phyloP scores from a whole-genome alignment of 2,888 invertebrate species.

The Exephanes ischioxanthus region DNA sequence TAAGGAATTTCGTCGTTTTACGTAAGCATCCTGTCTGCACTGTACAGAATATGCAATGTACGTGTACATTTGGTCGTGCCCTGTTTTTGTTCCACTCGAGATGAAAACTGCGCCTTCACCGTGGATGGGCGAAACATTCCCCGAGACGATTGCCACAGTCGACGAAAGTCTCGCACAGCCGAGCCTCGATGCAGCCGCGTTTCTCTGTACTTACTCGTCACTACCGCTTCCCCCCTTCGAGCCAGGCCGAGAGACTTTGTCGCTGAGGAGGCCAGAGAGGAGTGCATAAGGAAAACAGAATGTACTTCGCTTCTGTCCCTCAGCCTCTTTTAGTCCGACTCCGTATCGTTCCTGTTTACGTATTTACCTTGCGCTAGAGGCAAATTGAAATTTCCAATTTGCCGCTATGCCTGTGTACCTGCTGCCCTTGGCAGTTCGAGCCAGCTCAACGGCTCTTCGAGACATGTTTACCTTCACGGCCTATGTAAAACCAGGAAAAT shows the following conservation, averaged over 20 bases:
- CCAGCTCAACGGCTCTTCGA: not conserved
- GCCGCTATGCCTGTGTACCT: not conserved
- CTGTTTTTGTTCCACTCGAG: slow-evolving; percentile 51
- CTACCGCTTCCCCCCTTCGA: not conserved
- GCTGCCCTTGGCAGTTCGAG: slow-evolving; percentile 12
- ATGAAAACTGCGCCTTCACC: slow-evolving; percentile 45
- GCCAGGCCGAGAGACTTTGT: slow-evolving; percentile 41
- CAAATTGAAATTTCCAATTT: slow-evolving; percentile 38
- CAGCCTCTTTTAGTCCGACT: slow-evolving; percentile 2
- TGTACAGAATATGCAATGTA: slow-evolving; percentile 16
- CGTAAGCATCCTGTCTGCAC: not conserved
- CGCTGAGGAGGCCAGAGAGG: slow-evolving; percentile 11
- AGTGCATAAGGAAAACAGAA: slow-evolving; percentile 44
- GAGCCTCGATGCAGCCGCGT: slow-evolving; percentile 8
- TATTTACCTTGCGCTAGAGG: slow-evolving; percentile 23
- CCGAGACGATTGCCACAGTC: slow-evolving; percentile 48
- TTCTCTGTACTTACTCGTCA: not conserved
- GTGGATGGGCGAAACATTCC: slow-evolving; percentile 29
- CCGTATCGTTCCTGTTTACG: slow-evolving; percentile 22
- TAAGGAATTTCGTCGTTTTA: slow-evolving; percentile 21
- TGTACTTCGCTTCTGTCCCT: slow-evolving; percentile 31
- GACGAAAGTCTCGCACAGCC: slow-evolving; percentile 20
- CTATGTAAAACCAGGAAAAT: not conserved
- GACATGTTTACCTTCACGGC: not conserved
- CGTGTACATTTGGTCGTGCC: slow-evolving; percentile 36